These are phyloP conservation scores for Prenolepis imparis DNA, from an alignment of 2,888 invertebrate genomes.

Conservation along the genomic window DNA sequence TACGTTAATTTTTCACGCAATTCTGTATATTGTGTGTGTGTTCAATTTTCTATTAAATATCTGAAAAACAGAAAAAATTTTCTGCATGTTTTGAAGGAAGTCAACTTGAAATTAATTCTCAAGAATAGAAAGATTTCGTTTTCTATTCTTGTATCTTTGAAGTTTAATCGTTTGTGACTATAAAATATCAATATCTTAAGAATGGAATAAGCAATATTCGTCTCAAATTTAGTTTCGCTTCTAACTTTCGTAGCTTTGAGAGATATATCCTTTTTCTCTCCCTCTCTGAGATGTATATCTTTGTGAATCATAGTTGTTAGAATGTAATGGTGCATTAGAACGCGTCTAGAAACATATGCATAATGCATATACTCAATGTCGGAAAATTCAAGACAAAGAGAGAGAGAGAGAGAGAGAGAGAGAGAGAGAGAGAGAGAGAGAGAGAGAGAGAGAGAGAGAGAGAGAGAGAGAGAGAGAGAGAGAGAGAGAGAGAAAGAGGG, in stretches of 20 bases:
- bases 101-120: not conserved
- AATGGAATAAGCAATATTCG: not conserved
- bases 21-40: not conserved
- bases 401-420: not conserved
- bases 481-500: not conserved
- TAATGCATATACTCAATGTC: constrained; percentile 36
- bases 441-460: not conserved
- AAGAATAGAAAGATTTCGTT: not conserved
- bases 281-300: constrained; percentile 34
- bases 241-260: constrained; percentile 1
- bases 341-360: constrained; percentile 40
- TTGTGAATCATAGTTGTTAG: constrained; percentile 37
- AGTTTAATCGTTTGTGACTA: not conserved
- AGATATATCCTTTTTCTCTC: constrained; percentile 12
- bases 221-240: not conserved
- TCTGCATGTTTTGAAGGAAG: not conserved
- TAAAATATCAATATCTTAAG: not conserved
- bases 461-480: not conserved
- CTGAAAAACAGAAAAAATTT: not conserved
- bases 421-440: not conserved
- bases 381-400: not conserved
- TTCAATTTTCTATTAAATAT: not conserved
- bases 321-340: constrained; percentile 19
- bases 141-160: not conserved
- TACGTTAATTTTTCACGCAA: not conserved